Conservation (phyloP, 30 jellyfish, hydroid and myxozoan species). For the Rhopilema esculentum region DNA sequence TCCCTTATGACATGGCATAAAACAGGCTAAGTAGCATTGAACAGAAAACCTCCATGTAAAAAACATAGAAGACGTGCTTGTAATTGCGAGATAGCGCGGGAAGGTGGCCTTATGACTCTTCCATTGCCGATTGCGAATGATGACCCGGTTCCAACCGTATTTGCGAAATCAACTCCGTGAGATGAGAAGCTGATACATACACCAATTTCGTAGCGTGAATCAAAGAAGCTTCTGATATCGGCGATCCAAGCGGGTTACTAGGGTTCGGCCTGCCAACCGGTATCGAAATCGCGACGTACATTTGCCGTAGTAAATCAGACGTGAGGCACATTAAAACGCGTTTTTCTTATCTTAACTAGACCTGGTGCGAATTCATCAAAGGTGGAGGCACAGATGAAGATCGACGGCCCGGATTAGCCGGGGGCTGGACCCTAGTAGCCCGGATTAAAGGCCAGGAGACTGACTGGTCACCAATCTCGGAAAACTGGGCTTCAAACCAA, state of each 20-base stretch:
- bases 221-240: background rate
- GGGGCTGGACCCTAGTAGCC: constrained; percentile 99
- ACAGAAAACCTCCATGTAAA: too few relatives aligned
- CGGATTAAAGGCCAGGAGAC: constrained; percentile 97
- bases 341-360: constrained; percentile 67
- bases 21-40: too few relatives aligned
- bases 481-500: constrained; percentile 87
- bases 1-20: too few relatives aligned
- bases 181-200: background rate
- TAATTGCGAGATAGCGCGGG: too few relatives aligned
- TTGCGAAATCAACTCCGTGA: background rate
- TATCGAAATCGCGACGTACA: constrained; percentile 11
- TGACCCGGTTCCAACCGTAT: background rate
- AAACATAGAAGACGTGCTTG: too few relatives aligned
- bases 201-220: background rate
- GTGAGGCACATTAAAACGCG: constrained; percentile 5
- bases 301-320: background rate
- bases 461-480: constrained; percentile 99
- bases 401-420: constrained; percentile 87
- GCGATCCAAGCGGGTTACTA: constrained; percentile 86
- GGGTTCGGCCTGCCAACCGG: constrained; percentile 76
- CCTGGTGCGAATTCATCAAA: constrained; percentile 97
- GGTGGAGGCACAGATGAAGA: constrained; percentile 94
- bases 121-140: too few relatives aligned
- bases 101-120: too few relatives aligned